Percentiles rank a stretch among this genome's conserved stretches.
These are phyloP conservation scores for Eupleurogrammus muticus DNA, from an alignment of 2,797 vertebrate species.

Conservation along the genomic window DNA sequence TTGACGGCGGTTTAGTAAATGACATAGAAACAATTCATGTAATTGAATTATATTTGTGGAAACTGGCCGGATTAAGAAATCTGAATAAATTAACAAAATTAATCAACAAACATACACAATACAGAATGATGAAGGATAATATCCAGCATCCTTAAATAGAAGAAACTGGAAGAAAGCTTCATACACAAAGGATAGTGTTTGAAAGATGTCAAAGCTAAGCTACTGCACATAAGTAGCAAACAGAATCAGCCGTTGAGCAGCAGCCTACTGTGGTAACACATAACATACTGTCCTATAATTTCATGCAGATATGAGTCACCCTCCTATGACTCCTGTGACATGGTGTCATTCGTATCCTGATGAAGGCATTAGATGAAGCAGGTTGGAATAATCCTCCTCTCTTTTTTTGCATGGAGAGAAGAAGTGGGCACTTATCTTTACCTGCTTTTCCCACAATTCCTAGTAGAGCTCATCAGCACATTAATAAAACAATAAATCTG, in stretches of 20 bases:
- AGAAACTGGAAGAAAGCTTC: background rate
- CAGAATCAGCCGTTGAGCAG: constrained; percentile 19
- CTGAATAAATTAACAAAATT: too few species aligned
- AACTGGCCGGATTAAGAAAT: background rate
- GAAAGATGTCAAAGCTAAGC: background rate
- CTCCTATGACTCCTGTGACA: background rate
- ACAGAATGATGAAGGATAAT: too few species aligned
- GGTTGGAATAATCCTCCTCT: constrained; percentile 13
- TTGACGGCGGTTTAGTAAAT: background rate
- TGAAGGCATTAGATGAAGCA: background rate
- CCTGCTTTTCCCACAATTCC: background rate
- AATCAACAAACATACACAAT: too few species aligned
- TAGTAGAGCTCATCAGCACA: constrained; percentile 25
- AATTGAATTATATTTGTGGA: constrained; percentile 5
- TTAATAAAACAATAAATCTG: constrained; percentile 8
- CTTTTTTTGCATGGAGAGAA: background rate
- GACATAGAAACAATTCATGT: background rate
- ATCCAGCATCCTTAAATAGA: background rate
- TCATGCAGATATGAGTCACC: constrained; percentile 16
- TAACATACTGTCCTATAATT: constrained; percentile 6
- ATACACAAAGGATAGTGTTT: background rate
- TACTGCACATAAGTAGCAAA: background rate
- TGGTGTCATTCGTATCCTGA: background rate
- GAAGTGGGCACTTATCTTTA: background rate
- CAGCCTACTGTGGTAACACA: background rate